These are phyloP conservation scores for Drosophila antonietae DNA, from an alignment of 2,888 invertebrate genomes.

Conservation along the genomic window DNA sequence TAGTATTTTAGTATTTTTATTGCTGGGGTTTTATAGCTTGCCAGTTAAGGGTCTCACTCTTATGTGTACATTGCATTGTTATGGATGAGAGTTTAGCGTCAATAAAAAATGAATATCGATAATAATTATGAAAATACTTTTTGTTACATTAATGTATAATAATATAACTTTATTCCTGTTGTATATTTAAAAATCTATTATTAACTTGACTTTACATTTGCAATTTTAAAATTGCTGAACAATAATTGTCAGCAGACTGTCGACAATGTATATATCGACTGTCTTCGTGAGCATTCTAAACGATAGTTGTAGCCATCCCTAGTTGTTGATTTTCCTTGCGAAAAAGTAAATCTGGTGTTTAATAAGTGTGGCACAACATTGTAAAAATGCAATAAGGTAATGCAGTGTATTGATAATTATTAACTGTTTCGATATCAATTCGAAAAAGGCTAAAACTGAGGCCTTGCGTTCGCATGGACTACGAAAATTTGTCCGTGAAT, in stretches of 20 bases:
- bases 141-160: not conserved
- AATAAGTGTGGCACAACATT: constrained; percentile 23
- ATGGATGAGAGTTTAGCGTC: constrained; percentile 13
- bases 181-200: too few species aligned
- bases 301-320: constrained; percentile 46
- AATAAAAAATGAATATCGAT: constrained; percentile 24
- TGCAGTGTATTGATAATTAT: not conserved
- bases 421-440: constrained; percentile 10
- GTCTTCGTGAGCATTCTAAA: constrained; percentile 16
- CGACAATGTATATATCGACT: constrained; percentile 19
- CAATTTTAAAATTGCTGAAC: not conserved
- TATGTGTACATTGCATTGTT: constrained; percentile 32
- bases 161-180: too few species aligned
- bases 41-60: constrained; percentile 31
- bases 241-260: not conserved
- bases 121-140: not conserved
- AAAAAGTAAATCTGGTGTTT: constrained; percentile 44
- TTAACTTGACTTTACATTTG: not conserved
- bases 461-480: constrained; percentile 57
- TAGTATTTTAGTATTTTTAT: not conserved
- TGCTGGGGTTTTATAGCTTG: constrained; percentile 7
- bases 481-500: constrained; percentile 56
- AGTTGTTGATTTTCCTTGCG: constrained; percentile 73
- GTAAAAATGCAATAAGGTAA: constrained; percentile 4
- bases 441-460: not conserved